These are phyloP conservation scores for Macrotis lagotis DNA, from an alignment of 2,113 vertebrate species.

Conservation along the genomic window DNA sequence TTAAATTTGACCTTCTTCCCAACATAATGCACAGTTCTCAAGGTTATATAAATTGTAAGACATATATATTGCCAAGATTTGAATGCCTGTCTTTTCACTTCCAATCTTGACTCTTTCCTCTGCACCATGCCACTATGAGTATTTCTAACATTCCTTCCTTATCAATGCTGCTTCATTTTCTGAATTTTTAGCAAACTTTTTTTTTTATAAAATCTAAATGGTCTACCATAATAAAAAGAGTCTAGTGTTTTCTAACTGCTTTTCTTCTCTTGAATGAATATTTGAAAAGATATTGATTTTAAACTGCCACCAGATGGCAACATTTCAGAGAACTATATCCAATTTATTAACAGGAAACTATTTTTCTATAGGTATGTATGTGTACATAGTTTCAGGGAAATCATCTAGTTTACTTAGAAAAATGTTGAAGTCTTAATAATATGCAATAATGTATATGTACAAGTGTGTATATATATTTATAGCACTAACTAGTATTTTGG, in stretches of 20 bases:
- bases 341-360: not conserved
- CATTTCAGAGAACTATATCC: slow-evolving; percentile 4
- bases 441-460: not conserved
- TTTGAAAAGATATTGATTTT: not conserved
- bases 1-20: not conserved
- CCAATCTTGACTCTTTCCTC: slow-evolving; percentile 15
- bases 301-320: slow-evolving; percentile 17
- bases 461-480: not conserved
- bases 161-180: not conserved
- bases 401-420: not conserved
- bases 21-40: not conserved
- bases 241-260: not conserved
- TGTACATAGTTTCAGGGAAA: not conserved
- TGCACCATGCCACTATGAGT: not conserved
- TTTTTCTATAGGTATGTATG: not conserved
- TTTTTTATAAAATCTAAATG: not conserved
- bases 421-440: not conserved
- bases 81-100: not conserved
- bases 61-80: not conserved
- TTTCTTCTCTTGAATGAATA: not conserved
- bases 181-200: not conserved
- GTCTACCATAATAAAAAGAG: not conserved
- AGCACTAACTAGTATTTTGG: not conserved
- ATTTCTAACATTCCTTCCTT: not conserved
- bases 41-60: not conserved